Conservation (phyloP, 2,113 vertebrate species). For the Hypomesus transpacificus region DNA sequence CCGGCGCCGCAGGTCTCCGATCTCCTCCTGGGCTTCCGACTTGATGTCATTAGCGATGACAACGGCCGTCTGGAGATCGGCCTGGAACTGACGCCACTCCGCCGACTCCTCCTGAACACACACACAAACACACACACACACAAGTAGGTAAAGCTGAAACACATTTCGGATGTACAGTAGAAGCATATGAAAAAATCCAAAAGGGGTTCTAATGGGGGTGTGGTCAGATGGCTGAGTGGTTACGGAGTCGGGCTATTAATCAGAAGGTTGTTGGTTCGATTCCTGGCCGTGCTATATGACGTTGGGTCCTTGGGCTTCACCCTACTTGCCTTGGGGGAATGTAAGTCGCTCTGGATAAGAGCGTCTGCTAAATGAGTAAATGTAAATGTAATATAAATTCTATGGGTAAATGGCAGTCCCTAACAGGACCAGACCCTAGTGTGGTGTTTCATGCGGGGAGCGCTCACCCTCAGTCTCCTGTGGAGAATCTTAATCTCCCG, state of each 20-base stretch:
- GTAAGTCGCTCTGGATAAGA: too few species aligned
- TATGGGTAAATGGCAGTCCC: too few species aligned
- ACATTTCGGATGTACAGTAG: background rate
- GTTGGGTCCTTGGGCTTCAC: too few species aligned
- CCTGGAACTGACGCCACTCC: conserved; percentile 96
- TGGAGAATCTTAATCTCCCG: conserved; percentile 95
- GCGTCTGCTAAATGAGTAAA: too few species aligned
- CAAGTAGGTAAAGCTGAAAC: background rate
- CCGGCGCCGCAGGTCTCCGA: conserved; percentile 88
- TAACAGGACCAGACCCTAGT: background rate
- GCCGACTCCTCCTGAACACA: conserved; percentile 86
- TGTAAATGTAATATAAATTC: too few species aligned
- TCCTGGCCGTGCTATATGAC: too few species aligned
- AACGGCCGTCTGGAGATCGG: conserved; percentile 92
- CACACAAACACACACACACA: conserved; percentile 9
- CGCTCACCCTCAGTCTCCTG: conserved; percentile 82
- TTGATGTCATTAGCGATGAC: conserved; percentile 97
- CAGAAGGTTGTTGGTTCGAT: too few species aligned
- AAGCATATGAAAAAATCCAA: background rate
- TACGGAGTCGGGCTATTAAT: too few species aligned
- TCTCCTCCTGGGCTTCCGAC: conserved; percentile 94
- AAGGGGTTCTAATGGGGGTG: too few species aligned
- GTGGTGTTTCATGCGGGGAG: background rate
- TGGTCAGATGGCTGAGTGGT: too few species aligned
- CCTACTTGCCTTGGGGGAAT: too few species aligned